Conservation (phyloP, 2,888 invertebrate species). For the Drosophila rellima region DNA sequence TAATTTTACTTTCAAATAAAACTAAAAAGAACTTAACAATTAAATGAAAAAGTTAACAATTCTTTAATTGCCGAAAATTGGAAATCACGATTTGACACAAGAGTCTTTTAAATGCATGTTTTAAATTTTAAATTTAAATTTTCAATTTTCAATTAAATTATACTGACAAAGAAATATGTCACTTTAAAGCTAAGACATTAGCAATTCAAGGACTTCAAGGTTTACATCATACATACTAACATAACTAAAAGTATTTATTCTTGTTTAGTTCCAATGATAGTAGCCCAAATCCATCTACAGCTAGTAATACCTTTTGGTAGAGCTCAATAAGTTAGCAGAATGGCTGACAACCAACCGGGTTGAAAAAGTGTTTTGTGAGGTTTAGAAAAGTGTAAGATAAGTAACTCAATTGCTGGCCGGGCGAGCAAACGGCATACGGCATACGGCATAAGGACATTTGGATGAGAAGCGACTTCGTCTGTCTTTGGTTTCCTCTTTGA, state of each 20-base stretch:
- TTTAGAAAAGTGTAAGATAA: slow-evolving; percentile 55
- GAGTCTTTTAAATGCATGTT: too few species aligned
- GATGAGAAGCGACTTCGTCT: slow-evolving; percentile 4
- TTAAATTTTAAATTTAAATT: too few species aligned
- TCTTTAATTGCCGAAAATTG: too few species aligned
- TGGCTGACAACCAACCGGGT: slow-evolving; percentile 23
- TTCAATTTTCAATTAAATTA: too few species aligned
- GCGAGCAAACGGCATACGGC: slow-evolving; percentile 1
- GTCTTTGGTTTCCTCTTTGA: slow-evolving; percentile 50
- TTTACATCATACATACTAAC: background rate
- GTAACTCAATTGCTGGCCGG: slow-evolving; percentile 62
- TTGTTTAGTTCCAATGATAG: background rate
- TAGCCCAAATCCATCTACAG: background rate
- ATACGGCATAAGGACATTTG: background rate
- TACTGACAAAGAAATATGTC: too few species aligned
- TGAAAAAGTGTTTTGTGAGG: slow-evolving; percentile 20
- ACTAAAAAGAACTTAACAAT: too few species aligned
- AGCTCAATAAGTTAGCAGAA: slow-evolving; percentile 24
- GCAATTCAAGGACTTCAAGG: background rate
- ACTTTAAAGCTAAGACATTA: too few species aligned
- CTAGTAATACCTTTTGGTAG: slow-evolving; percentile 17
- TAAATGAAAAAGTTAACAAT: too few species aligned
- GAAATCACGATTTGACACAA: too few species aligned
- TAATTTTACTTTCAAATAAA: too few species aligned
- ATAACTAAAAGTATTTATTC: background rate